Conservation (phyloP, 2,113 vertebrate species). For the Eclectus roratus region DNA sequence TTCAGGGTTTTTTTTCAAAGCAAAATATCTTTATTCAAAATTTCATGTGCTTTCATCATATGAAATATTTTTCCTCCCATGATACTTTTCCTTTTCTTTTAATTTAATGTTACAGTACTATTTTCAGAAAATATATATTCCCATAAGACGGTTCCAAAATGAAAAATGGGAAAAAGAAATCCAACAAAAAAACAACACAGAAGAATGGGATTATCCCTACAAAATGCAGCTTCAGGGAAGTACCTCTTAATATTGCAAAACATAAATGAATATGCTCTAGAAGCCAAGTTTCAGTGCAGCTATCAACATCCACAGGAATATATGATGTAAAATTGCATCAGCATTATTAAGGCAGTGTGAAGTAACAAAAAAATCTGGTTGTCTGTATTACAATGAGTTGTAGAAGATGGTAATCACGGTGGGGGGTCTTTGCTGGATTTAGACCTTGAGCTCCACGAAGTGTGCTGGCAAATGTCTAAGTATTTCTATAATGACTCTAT, state of each 20-base stretch:
- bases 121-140: neutral
- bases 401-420: neutral
- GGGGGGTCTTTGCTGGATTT: neutral
- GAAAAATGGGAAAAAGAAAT: neutral
- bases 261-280: neutral
- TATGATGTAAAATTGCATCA: neutral
- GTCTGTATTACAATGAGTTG: neutral
- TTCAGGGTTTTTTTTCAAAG: neutral
- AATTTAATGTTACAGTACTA: neutral
- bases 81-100: neutral
- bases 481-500: neutral
- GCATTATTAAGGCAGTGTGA: neutral
- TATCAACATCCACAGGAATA: neutral
- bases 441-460: neutral
- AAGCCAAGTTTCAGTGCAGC: neutral
- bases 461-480: neutral
- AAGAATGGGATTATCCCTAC: neutral
- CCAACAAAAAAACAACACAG: neutral
- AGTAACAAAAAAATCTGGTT: neutral
- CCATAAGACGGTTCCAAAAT: neutral
- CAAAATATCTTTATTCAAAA: neutral
- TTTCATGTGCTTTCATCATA: neutral
- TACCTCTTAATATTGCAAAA: neutral
- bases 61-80: neutral
- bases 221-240: neutral